Conservation (phyloP, 2,113 vertebrate genomes). For the Mionectes macconnelli region DNA sequence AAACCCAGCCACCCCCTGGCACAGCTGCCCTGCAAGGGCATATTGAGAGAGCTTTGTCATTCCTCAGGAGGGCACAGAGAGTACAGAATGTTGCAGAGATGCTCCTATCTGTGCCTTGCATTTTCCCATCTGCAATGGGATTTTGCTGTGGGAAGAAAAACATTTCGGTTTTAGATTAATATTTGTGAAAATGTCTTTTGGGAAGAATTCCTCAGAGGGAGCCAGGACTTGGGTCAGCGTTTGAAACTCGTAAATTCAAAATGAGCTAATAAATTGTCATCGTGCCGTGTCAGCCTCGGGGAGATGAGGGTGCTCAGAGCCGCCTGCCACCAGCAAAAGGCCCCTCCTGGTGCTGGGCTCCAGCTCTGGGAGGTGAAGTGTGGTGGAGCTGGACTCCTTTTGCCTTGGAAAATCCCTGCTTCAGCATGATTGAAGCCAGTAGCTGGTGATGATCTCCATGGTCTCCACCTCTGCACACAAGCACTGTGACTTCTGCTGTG, state of each 20-base stretch:
- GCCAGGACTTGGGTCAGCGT: neutral
- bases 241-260: neutral
- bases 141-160: neutral
- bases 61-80: neutral
- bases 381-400: neutral
- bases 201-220: slow-evolving; percentile 1
- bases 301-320: neutral
- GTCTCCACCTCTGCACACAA: neutral
- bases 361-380: neutral
- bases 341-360: neutral
- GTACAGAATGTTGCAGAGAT: neutral
- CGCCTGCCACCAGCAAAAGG: neutral
- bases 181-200: neutral
- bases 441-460: neutral
- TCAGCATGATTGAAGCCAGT: neutral
- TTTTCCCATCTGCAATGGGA: neutral
- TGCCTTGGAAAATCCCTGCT: neutral
- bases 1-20: neutral
- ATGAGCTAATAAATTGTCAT: neutral
- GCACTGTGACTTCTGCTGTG: neutral
- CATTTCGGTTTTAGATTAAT: neutral
- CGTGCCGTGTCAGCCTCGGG: neutral
- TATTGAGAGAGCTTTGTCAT: neutral
- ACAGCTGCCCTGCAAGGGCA: neutral
- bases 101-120: neutral